phyloP scores from a whole-genome alignment of 2,888 invertebrate genomes.

The Apodemia duryi region DNA sequence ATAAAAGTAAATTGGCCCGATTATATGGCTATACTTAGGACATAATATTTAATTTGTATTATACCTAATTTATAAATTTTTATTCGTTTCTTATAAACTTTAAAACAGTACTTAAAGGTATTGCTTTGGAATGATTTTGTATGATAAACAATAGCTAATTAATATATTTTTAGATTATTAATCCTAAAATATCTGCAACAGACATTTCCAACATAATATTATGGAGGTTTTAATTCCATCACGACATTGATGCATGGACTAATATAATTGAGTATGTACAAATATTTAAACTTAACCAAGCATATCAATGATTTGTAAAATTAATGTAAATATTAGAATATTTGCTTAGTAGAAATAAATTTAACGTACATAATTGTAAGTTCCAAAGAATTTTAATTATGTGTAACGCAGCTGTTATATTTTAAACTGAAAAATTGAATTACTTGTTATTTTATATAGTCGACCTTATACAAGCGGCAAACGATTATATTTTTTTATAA shows the following conservation, averaged over 20 bases:
- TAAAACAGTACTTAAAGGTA: too few relatives aligned
- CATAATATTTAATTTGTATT: too few relatives aligned
- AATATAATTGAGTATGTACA: slow-evolving; percentile 29
- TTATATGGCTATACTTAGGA: too few relatives aligned
- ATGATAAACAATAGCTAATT: background rate
- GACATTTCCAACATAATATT: background rate
- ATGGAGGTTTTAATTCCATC: background rate
- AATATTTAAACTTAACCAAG: slow-evolving; percentile 51
- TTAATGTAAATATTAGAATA: slow-evolving; percentile 36
- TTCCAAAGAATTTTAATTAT: background rate
- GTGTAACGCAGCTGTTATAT: background rate
- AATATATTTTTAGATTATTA: background rate
- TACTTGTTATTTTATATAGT: background rate
- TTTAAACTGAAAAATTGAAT: background rate
- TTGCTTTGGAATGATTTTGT: background rate
- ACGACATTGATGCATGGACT: background rate
- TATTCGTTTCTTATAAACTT: too few relatives aligned
- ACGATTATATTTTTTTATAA: background rate
- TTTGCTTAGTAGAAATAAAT: slow-evolving; percentile 16
- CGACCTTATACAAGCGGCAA: background rate
- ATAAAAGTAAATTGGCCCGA: too few relatives aligned
- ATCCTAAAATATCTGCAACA: background rate
- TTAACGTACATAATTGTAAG: background rate
- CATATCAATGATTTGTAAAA: slow-evolving; percentile 59
- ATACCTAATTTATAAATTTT: too few relatives aligned